Evolutionary conservation across 1,140 invertebrate genomes (phyloP), one percentile per base, ranked within the genome.

Genomic region (Macrostomum lignano): DNA sequence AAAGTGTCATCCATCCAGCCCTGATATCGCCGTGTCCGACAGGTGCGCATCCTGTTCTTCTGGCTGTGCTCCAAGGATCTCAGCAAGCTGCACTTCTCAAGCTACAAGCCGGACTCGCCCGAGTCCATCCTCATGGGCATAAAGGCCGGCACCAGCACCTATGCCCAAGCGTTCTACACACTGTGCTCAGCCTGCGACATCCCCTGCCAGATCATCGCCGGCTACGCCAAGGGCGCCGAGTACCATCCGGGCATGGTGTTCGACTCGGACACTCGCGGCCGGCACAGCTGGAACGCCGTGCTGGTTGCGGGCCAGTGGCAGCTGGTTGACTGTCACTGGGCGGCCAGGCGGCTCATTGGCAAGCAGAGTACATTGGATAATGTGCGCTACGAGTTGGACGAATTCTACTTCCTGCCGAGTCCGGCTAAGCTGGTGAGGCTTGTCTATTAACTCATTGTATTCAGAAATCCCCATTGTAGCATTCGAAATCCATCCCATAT

Each of bases 61-160:
- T 58, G 55, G 55, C 36, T 58, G 35, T 54, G 52, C 24, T 54
- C 52, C 4, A 58, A 55, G 38, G 52, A 58, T 38, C 38, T 58
- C 39, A 48, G 47, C 25, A 45, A 51, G 33, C 47, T 58, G 38
- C 44, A 48, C 28, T 58, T 58, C 44, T 44, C 49, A 33, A 45
- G 47, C 25, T 46, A 49, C 7, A 43, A 46, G 30, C 42, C 45
- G 35, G 51, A 45, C 17, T 51, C 50, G 21, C 55, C 55, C 10
- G 55, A 58, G 28, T 51, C 55, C 33, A 51, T 58, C 14, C 41
- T 58, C 5, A 48, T 58, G 44, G 49, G 48, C 17, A 38, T 58
- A 26, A 51, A 54, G 33, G 48, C 46, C 15, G 55, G 55, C n/a
- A 47, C 46, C 29, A 52, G 51, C 10, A 58, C 51, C 21, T 58